Base-by-base conservation (phyloP, 2,113 vertebrate species). In the Odobenus rosmarus region DNA sequence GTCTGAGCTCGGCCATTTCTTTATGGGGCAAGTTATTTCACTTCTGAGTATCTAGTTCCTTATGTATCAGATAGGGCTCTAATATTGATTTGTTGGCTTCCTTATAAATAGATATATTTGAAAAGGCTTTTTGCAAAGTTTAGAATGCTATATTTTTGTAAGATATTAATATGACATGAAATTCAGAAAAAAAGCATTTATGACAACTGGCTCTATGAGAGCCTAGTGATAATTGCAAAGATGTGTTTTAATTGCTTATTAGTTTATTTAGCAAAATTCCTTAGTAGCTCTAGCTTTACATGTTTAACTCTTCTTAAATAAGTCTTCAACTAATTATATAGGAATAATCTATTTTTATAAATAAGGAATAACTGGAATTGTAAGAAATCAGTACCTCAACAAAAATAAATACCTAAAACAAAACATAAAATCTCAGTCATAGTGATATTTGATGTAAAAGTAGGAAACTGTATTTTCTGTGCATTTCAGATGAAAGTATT, bases 401-500 rank as follows among this genome's bases (percentile, higher is more conserved):
- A 89, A 74, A 87, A 86, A 1, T 51, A 57, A 79, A 8, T 57
- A 83, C 39, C n/a, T 62, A 46, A 64, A 82, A 67, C 69, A 46
- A 67, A 83, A 42, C 6, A 13, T 36, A 86, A 72, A 85, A 67
- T 92, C 79, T 96, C 31, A 67, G 7, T 89, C 55, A 14, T 61
- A 69, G 21, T 46, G 28, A 89, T 57, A 55, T 90, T 33, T 95
- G 28, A 39, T 85, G 9, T 59, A 88, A 74, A 93, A 59, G 23
- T 76, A 64, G 24, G 61, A 93, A 28, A 55, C 7, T 46, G 1
- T 87, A 19, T 36, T 94, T 89, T 92, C 26, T 94, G 9, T 74
- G 13, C 49, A 79, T 90, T 92, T 87, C 46, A 59, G 31, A 59
- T 95, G 13, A 93, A 97, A 96, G 13, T 83, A 28, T 92, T 67